These are phyloP conservation scores for Tetrax tetrax DNA, from an alignment of 2,113 vertebrate species.

Conservation along the genomic window DNA sequence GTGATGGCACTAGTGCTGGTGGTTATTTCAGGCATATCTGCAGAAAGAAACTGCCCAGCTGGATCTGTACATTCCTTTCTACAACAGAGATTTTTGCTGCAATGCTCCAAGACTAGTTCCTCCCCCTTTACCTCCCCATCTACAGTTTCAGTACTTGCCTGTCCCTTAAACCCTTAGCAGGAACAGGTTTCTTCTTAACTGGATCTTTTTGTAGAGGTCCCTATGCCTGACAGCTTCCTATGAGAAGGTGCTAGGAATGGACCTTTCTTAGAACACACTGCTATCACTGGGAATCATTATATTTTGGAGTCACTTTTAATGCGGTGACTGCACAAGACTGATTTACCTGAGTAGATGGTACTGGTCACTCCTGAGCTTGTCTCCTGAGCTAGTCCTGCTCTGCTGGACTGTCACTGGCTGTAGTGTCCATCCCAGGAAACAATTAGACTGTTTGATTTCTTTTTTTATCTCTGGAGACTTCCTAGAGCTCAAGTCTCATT, in stretches of 20 bases:
- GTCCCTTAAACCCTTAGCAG: background rate
- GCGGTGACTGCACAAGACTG: fast-evolving
- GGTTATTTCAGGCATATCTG: background rate
- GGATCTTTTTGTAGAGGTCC: background rate
- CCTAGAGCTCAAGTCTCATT: background rate
- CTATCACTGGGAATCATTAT: background rate
- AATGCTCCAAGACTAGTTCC: background rate
- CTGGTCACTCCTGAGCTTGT: background rate
- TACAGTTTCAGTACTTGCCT: background rate
- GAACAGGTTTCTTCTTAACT: background rate
- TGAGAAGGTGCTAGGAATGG: background rate
- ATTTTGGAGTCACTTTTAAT: background rate
- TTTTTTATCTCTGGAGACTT: background rate
- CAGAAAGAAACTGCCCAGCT: background rate
- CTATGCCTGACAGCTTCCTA: background rate
- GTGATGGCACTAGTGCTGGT: background rate
- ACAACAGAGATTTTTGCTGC: background rate
- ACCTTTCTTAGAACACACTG: background rate
- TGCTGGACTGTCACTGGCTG: background rate
- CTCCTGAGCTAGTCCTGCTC: background rate
- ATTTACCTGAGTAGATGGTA: background rate
- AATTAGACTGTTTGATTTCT: background rate
- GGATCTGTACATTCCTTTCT: fast-evolving
- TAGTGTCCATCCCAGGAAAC: background rate
- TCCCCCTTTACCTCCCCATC: background rate